Base-by-base conservation (phyloP, 37 sponge, comb jelly and placozoan species). In the Aphrocallistes beatrix region DNA sequence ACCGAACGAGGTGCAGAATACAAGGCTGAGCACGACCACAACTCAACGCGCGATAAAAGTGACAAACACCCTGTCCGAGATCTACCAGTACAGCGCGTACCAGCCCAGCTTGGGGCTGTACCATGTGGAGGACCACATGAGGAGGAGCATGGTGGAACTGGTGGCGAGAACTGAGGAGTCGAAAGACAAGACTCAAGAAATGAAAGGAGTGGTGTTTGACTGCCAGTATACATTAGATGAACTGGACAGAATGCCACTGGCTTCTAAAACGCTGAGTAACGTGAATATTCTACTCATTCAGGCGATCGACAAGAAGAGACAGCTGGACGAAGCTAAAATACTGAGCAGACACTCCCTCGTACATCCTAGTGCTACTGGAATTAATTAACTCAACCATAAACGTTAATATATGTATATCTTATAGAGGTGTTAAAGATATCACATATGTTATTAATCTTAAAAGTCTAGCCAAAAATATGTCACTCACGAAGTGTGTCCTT, bases 51-150 rank as follows among this genome's bases (percentile, higher is more conserved):
- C 75, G n/a, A 13, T 60, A 13, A 3, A 13, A 19, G n/a, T 60
- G n/a, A 60, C 75, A 19, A 60, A 60, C 34, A 60, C 28, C n/a
- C 75, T 60, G 3, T 60, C 75, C 8, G 75, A 60, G 75, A 60
- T 60, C 3, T 60, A 60, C 34, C 75, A 60, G 75, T 60, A 60
- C 75, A 60, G 75, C n/a, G 75, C 75, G n/a, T 60, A 25, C 34
- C 75, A 60, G 75, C 75, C 75, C 21, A 60, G 75, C 34, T 30
- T 60, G 34, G 75, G 75, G n/a, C 75, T 60, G 34, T 60, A 60
- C 34, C 75, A 60, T 13, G 75, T 60, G 8, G 28, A 60, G 75
- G 75, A 60, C 34, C 75, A 60, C 34, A 60, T 60, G 75, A 3
- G 75, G 3, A 60, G 75, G 75, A 60, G 75, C 34, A 13, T 60